Evolutionary conservation across 2,113 vertebrate genomes (phyloP).

Genomic region (Macquaria australasica): DNA sequence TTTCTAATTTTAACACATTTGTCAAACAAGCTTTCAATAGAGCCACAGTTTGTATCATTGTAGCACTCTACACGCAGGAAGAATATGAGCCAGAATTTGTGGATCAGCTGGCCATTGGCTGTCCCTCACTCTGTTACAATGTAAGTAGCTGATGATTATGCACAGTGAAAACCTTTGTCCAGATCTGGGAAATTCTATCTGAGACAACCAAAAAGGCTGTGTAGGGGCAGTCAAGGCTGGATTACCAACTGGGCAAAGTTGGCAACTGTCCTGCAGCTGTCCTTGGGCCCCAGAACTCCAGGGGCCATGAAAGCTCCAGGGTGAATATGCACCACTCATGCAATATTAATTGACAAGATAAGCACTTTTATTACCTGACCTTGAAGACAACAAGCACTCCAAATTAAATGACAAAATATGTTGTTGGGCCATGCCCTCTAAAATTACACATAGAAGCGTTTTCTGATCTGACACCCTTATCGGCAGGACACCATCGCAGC

Average conservation of each 20-base stretch:
- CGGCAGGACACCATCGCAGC: too few relatives aligned
- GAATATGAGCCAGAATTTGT: neutral
- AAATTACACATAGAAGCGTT: too few relatives aligned
- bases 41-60: too few relatives aligned
- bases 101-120: neutral
- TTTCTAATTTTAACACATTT: neutral
- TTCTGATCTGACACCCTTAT: too few relatives aligned
- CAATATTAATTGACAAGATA: too few relatives aligned
- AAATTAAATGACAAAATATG: too few relatives aligned
- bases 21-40: too few relatives aligned
- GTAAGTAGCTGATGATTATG: neutral
- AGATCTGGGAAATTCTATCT: neutral
- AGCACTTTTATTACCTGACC: too few relatives aligned
- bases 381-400: too few relatives aligned
- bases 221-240: neutral
- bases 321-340: neutral
- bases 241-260: neutral
- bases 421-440: too few relatives aligned
- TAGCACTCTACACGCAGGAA: neutral
- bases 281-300: neutral
- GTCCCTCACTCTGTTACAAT: neutral
- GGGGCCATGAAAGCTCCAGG: too few relatives aligned
- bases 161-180: neutral
- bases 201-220: neutral
- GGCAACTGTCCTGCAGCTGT: too few relatives aligned